Conservation (phyloP, 2,113 vertebrate species). For the Saimiri boliviensis region DNA sequence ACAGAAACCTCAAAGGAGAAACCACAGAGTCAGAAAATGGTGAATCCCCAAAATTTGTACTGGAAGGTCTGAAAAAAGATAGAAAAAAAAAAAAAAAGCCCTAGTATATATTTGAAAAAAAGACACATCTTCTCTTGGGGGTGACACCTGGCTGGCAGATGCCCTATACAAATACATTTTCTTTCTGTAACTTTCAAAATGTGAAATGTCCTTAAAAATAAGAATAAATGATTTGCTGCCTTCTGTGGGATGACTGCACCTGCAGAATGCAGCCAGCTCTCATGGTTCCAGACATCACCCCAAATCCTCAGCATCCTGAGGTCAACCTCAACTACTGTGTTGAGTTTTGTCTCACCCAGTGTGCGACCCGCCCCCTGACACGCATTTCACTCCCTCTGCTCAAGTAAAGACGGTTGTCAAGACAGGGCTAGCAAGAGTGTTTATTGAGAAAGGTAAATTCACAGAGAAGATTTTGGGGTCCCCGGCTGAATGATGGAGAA, state of each 20-base stretch:
- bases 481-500: background rate
- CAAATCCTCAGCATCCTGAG: background rate
- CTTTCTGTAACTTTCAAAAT: background rate
- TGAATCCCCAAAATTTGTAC: background rate
- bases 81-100: background rate
- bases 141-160: background rate
- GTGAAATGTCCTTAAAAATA: background rate
- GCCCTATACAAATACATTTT: background rate
- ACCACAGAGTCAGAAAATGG: background rate
- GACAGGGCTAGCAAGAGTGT: background rate
- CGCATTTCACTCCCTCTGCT: background rate
- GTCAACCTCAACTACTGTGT: background rate
- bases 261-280: accelerated
- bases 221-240: background rate
- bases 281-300: background rate
- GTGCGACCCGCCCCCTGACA: background rate
- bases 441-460: slow-evolving; percentile 41
- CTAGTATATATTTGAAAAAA: background rate
- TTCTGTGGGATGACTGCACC: background rate
- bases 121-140: background rate
- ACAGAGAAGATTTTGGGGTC: background rate
- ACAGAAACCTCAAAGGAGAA: background rate
- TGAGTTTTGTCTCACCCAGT: background rate
- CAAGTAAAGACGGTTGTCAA: background rate
- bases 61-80: background rate